These are phyloP conservation scores for Drosophila yooni DNA, from an alignment of 2,888 invertebrate species.

Conservation along the genomic window DNA sequence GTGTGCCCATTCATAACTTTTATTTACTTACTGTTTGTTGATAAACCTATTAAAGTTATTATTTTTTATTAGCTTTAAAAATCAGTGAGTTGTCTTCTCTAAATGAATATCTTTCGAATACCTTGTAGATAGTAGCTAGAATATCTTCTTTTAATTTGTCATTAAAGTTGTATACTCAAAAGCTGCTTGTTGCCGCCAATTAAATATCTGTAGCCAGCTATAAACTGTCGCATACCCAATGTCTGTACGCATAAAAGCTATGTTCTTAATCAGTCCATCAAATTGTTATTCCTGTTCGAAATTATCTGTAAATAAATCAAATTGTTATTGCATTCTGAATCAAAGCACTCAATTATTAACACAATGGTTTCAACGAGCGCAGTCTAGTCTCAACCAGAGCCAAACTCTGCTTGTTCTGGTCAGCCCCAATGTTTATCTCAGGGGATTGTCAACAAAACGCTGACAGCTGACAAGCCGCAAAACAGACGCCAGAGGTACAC, in stretches of 20 bases:
- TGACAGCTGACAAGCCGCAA: slow-evolving; percentile 76
- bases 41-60: not conserved
- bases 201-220: slow-evolving; percentile 2
- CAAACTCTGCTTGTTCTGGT: slow-evolving; percentile 27
- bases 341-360: slow-evolving; percentile 64
- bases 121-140: not conserved
- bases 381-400: slow-evolving; percentile 2
- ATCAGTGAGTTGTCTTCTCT: not conserved
- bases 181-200: slow-evolving; percentile 7
- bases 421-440: slow-evolving; percentile 42
- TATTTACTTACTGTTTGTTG: not conserved
- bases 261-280: slow-evolving; percentile 24
- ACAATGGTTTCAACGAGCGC: slow-evolving; percentile 35
- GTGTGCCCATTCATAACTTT: not conserved
- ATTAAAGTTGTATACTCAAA: not conserved
- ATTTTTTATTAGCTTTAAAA: not conserved
- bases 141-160: not conserved
- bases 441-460: slow-evolving; percentile 66
- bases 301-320: slow-evolving; percentile 64
- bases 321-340: slow-evolving; percentile 64
- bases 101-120: not conserved
- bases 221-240: slow-evolving; percentile 1
- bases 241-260: not conserved
- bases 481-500: slow-evolving; percentile 27
- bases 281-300: slow-evolving; percentile 23